Conservation (phyloP, 2,113 vertebrate genomes). For the Microcebus ravelobensis region DNA sequence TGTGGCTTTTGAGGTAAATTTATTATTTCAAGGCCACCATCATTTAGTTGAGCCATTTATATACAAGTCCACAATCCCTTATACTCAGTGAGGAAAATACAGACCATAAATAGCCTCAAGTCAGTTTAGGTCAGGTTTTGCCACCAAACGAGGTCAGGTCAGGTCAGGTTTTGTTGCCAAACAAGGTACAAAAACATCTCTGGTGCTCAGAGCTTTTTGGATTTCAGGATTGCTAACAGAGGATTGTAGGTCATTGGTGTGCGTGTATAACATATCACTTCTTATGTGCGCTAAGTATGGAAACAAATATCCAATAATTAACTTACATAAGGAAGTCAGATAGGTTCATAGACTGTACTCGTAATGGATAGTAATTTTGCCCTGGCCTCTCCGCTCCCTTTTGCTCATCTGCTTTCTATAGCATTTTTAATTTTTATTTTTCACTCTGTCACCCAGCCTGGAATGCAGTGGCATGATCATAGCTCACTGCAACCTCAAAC, state of each 20-base stretch:
- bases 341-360: background rate
- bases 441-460: no score
- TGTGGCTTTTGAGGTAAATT: background rate
- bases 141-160: background rate
- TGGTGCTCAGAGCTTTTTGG: background rate
- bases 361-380: background rate
- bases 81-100: background rate
- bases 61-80: background rate
- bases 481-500: no score
- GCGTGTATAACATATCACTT: background rate
- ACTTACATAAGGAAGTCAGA: background rate
- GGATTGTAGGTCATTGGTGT: background rate
- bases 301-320: background rate
- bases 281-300: background rate
- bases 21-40: background rate
- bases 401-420: background rate
- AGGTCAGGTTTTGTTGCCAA: conserved; percentile 34
- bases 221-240: background rate
- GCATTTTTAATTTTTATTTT: background rate
- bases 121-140: conserved; percentile 41
- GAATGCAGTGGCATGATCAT: no score
- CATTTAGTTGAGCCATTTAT: conserved; percentile 7
- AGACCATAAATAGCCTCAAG: conserved; percentile 33
- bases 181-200: background rate
- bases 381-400: background rate